Evolutionary conservation across 2,888 invertebrate species (phyloP).

Genomic region (Limnephilus auricula): DNA sequence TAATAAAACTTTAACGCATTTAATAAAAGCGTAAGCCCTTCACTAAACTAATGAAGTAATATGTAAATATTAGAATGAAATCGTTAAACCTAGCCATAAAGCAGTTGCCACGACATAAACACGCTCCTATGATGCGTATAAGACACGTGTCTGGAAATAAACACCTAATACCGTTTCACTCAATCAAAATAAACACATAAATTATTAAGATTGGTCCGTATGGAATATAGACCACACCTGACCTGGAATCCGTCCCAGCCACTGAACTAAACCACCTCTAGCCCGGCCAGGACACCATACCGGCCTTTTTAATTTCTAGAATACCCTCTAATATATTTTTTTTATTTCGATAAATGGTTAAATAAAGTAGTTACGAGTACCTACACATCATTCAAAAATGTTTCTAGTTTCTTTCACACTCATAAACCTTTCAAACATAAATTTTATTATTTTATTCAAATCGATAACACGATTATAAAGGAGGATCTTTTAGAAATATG

Average conservation of each 20-base stretch:
- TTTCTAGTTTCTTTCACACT: too few species aligned
- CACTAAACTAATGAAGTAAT: background rate
- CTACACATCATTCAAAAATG: too few species aligned
- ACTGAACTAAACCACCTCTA: too few species aligned
- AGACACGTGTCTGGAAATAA: conserved; percentile 40
- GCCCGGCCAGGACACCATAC: too few species aligned
- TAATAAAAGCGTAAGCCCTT: background rate
- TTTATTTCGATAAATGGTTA: too few species aligned
- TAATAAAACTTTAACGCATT: background rate
- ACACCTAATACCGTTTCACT: conserved; percentile 18
- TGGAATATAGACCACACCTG: conserved; percentile 38
- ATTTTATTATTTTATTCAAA: too few species aligned
- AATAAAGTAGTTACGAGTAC: too few species aligned
- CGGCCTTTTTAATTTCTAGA: too few species aligned
- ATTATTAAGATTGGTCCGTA: conserved; percentile 10
- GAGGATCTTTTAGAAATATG: too few species aligned
- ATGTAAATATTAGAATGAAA: conserved; percentile 13
- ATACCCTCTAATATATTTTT: too few species aligned
- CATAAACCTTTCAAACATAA: too few species aligned
- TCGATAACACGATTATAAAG: too few species aligned
- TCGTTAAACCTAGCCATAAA: conserved; percentile 2
- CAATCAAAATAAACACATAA: conserved; percentile 42
- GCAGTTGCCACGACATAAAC: background rate
- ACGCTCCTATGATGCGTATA: background rate
- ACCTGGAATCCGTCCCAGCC: background rate